phyloP scores from a whole-genome alignment of 2,113 vertebrate species.

The Falcunculus frontatus region DNA sequence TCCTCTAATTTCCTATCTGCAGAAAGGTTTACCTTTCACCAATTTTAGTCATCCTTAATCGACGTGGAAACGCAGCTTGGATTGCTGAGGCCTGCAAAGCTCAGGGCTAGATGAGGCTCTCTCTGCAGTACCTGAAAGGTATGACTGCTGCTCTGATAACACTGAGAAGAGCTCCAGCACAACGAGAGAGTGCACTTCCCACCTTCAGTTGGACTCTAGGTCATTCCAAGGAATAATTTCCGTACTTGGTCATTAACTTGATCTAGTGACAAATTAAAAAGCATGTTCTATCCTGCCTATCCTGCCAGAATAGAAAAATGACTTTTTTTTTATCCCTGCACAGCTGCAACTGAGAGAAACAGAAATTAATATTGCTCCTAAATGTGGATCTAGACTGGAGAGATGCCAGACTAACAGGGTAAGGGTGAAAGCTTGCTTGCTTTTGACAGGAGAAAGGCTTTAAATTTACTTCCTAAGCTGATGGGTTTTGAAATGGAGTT shows the following conservation, averaged over 20 bases:
- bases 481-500: conserved; percentile 11
- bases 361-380: conserved; percentile 54
- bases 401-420: neutral
- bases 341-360: conserved; percentile 43
- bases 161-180: neutral
- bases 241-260: conserved; percentile 53
- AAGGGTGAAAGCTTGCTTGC: neutral
- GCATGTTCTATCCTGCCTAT: neutral
- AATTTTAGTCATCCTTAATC: neutral
- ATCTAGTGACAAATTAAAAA: conserved; percentile 61
- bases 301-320: conserved; percentile 47
- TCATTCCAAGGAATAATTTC: neutral
- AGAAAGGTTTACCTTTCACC: neutral
- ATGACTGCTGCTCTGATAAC: neutral
- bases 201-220: neutral
- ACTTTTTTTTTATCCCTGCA: conserved; percentile 22
- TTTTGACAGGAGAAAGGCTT: neutral
- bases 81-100: neutral
- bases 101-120: neutral
- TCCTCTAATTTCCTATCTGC: neutral
- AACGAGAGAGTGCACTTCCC: neutral
- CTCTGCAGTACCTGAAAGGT: neutral
- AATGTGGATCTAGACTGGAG: conserved; percentile 2
- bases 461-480: neutral
- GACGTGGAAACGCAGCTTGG: rapidly evolving